Conservation (phyloP, 2,888 invertebrate species). For the Epiperipatus broadwayi region DNA sequence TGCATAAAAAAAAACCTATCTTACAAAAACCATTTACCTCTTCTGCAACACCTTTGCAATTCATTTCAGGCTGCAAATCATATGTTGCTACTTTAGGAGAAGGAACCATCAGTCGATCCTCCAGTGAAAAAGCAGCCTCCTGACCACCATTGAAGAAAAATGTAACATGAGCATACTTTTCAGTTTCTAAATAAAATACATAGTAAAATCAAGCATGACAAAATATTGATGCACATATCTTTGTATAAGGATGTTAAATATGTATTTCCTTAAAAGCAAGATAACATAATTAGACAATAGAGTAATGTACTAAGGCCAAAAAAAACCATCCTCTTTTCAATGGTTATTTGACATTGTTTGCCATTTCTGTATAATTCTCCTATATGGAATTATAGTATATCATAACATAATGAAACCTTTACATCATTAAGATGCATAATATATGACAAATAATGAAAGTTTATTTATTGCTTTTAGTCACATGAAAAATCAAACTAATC, state of each 20-base stretch:
- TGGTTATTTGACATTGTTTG: no score
- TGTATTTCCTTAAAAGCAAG: no score
- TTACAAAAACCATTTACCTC: constrained; percentile 19
- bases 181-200: constrained; percentile 24
- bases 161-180: constrained; percentile 33
- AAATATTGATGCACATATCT: constrained; percentile 1
- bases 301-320: no score
- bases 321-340: no score
- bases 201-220: neutral
- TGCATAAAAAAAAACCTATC: neutral
- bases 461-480: no score
- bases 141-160: constrained; percentile 33
- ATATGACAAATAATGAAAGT: no score
- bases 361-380: no score
- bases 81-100: constrained; percentile 32
- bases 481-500: no score
- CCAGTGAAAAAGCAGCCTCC: constrained; percentile 27
- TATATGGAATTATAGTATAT: no score
- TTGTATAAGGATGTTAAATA: neutral
- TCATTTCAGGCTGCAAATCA: constrained; percentile 31
- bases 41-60: constrained; percentile 26
- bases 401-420: no score
- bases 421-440: no score
- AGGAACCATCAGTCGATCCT: constrained; percentile 29
- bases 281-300: no score